Percentiles rank a stretch among this genome's conserved stretches.
These are phyloP conservation scores for Bradypus variegatus DNA, from an alignment of 2,797 vertebrate genomes.

Conservation along the genomic window DNA sequence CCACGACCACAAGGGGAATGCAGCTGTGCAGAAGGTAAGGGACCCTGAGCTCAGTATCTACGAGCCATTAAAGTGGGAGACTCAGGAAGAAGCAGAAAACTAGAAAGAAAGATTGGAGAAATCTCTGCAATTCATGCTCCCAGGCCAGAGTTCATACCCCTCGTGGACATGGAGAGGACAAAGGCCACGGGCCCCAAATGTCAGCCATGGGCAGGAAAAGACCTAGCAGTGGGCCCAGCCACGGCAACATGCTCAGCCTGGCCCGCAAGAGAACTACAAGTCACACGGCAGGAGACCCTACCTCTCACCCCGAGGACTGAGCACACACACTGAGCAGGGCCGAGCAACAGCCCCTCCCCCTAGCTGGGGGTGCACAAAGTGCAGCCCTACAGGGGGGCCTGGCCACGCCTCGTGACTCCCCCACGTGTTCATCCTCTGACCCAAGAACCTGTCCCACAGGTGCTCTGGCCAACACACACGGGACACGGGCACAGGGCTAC, in stretches of 20 bases:
- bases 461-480: background rate
- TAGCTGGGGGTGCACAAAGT: background rate
- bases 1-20: background rate
- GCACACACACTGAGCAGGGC: no score
- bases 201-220: background rate
- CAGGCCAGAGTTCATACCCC: background rate
- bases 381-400: background rate
- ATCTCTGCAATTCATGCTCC: background rate
- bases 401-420: no score
- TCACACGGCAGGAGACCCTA: no score
- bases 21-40: background rate
- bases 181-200: background rate
- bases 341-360: background rate
- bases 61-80: background rate
- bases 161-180: background rate
- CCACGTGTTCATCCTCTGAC: background rate
- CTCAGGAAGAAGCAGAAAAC: background rate
- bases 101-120: background rate
- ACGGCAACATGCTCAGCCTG: no score
- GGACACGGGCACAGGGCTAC: accelerated
- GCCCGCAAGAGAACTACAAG: no score
- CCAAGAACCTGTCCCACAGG: background rate
- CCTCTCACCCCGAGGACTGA: no score
- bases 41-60: background rate
- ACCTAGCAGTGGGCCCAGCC: no score